These are phyloP conservation scores for Bovichtus variegatus DNA, from an alignment of 2,797 vertebrate genomes.

Conservation along the genomic window DNA sequence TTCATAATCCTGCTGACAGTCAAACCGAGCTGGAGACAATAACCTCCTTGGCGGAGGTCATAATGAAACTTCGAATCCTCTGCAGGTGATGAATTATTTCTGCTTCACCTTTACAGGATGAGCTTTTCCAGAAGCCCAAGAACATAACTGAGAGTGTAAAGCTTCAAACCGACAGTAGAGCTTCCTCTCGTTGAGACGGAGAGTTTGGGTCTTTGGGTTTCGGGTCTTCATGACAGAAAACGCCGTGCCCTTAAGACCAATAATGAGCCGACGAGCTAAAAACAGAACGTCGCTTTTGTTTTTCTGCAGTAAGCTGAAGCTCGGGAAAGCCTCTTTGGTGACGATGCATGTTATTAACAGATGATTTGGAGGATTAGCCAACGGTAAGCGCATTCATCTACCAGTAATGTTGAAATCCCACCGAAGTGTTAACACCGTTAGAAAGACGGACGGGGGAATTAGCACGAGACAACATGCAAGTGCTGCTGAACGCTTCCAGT, in stretches of 20 bases:
- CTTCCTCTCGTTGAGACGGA: constrained; percentile 10
- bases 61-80: no score
- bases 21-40: no score
- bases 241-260: constrained; percentile 26
- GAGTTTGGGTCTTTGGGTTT: no score
- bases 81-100: no score
- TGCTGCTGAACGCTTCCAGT: background rate
- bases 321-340: constrained; percentile 37
- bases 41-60: no score
- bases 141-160: background rate
- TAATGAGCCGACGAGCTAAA: background rate
- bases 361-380: constrained; percentile 55
- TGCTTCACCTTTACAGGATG: no score
- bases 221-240: constrained; percentile 37
- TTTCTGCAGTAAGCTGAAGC: background rate
- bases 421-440: background rate
- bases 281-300: constrained; percentile 37
- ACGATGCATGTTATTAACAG: constrained; percentile 19
- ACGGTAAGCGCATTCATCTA: constrained; percentile 29
- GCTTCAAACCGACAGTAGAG: background rate
- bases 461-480: background rate
- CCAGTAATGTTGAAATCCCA: constrained; percentile 24
- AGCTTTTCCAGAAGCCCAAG: no score
- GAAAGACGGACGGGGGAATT: constrained; percentile 2
- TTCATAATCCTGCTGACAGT: no score